Base-by-base conservation (phyloP, 2,888 invertebrate genomes). In the Scaptomyza caliginosa region DNA sequence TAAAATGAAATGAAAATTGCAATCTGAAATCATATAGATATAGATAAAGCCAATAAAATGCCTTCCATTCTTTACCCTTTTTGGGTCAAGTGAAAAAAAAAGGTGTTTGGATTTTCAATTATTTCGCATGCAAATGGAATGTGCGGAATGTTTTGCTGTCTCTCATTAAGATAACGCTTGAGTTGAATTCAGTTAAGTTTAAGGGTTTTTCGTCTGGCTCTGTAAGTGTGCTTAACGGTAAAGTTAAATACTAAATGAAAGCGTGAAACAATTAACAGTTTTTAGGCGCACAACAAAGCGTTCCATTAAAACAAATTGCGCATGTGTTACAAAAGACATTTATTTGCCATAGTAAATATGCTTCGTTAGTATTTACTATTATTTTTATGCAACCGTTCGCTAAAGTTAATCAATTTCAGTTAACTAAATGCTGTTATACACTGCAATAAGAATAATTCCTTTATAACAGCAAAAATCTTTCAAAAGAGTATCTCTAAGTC, bases 301-400 rank as follows among this genome's bases (percentile, higher is more conserved):
- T 3, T 10, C 2, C 77, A 80, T 75, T 84, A 70, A 65, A 59
- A 66, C 49, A 75, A 75, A 70, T 83, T 64, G 59, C 64, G 69
- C 72, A 72, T 65, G 52, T 74, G 74, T 59, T 73, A 30, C 55
- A 24, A 13, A 58, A 73, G 69, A 59, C 45, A 72, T 73, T 72
- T 36, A 48, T 40, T 52, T 58, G 42, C 21, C 32, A 8, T 30
- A 43, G 46, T 42, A 24, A 46, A 62, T 39, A 24, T 54, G 30
- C 46, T 52, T 28, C 51, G 32, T 52, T 49, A 52, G 39, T 62
- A 45, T 34, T 56, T 10, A 24, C 46, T 43, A 26, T 24, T 24
- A 26, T 48, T 26, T 30, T 40, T 40, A 32, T 49, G 36, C 1
- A n/a, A n/a, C 11, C 21, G 26, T 26, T 26, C 17, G 4, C 4